Percentiles rank a stretch among this genome's conserved stretches.
Evolutionary conservation across 2,888 invertebrate genomes (phyloP).

Genomic region (Tupiocoris notatus): DNA sequence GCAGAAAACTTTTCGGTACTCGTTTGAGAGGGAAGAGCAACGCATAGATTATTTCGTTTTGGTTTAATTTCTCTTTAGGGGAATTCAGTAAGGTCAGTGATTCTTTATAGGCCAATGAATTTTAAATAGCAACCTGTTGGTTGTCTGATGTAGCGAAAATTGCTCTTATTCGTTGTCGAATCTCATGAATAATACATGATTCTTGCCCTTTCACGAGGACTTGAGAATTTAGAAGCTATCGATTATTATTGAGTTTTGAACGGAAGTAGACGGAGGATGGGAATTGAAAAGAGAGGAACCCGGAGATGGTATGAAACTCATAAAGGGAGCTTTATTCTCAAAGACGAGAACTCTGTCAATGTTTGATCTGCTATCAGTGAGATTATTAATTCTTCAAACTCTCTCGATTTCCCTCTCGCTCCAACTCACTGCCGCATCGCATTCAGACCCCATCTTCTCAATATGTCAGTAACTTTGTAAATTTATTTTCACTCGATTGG

Average conservation of each 20-base stretch:
- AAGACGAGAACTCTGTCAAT: conserved; percentile 32
- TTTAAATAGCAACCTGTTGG: not conserved
- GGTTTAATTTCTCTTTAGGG: too few species aligned
- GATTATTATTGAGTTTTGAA: not conserved
- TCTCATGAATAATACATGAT: not conserved
- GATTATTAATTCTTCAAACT: conserved; percentile 33
- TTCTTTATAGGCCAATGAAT: not conserved
- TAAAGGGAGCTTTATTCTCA: conserved; percentile 7
- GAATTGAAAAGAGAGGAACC: not conserved
- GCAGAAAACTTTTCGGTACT: too few species aligned
- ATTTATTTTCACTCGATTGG: conserved; percentile 37
- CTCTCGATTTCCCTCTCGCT: not conserved
- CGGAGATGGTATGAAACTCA: conserved; percentile 14
- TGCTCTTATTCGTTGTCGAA: not conserved
- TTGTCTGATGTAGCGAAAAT: not conserved
- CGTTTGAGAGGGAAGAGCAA: too few species aligned
- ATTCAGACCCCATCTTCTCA: not conserved
- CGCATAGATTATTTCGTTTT: too few species aligned
- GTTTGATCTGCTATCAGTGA: conserved; percentile 36
- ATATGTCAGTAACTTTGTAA: conserved; percentile 32
- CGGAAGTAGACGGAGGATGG: not conserved
- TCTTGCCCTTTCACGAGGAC: not conserved
- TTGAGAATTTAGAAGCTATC: not conserved
- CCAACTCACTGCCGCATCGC: not conserved
- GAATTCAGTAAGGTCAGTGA: not conserved